Conservation (phyloP, 2,797 vertebrate species). For the Muscicapa striata region DNA sequence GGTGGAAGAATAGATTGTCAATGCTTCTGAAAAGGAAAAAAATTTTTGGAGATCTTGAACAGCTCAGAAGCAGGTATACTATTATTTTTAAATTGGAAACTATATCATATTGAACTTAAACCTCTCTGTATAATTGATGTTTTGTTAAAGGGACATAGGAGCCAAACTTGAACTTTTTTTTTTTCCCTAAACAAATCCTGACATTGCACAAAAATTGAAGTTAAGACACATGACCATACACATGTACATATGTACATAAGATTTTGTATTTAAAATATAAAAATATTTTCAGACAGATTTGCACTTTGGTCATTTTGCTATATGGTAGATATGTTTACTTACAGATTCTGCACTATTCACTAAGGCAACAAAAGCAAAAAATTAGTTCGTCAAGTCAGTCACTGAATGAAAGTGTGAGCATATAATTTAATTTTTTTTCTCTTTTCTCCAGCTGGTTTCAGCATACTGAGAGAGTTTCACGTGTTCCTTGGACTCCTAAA, state of each 20-base stretch:
- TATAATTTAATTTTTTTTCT: not conserved
- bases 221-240: not conserved
- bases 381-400: not conserved
- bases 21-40: not conserved
- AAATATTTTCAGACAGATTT: not conserved
- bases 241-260: not conserved
- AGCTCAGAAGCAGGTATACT: not conserved
- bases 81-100: not conserved
- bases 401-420: not conserved
- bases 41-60: not conserved
- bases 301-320: not conserved
- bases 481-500: not conserved
- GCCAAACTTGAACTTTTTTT: not conserved
- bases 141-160: not conserved
- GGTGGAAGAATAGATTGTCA: not conserved
- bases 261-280: not conserved
- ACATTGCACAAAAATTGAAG: not conserved
- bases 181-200: not conserved
- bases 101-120: not conserved
- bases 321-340: not conserved
- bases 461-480: not conserved
- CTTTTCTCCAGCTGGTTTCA: not conserved
- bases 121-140: not conserved
- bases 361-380: constrained; percentile 15
- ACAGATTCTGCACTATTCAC: not conserved